Evolutionary conservation across 2,888 invertebrate genomes (phyloP).

Genomic region (Mayetiola destructor): DNA sequence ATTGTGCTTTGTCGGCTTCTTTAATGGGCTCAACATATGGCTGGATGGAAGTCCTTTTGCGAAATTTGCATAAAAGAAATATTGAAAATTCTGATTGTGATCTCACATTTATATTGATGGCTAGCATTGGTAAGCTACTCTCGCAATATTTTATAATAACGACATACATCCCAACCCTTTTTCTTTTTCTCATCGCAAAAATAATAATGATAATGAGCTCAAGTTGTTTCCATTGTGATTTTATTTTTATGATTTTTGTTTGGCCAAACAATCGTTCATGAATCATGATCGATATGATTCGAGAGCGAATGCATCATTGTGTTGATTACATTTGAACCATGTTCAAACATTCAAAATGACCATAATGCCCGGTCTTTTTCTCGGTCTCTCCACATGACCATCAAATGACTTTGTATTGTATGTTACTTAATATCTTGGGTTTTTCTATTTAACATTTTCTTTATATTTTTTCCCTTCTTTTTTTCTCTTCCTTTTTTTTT

Average conservation of each 20-base stretch:
- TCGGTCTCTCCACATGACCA: neutral
- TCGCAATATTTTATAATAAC: too few relatives aligned
- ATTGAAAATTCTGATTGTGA: too few relatives aligned
- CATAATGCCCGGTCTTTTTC: constrained; percentile 3
- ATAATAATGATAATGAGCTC: neutral
- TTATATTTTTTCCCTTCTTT: neutral
- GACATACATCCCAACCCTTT: too few relatives aligned
- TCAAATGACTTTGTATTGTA: neutral
- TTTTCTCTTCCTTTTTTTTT: neutral
- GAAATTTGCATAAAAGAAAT: too few relatives aligned
- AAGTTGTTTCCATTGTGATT: neutral
- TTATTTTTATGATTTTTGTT: neutral
- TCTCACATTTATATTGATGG: too few relatives aligned
- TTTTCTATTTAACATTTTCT: neutral
- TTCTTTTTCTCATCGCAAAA: neutral
- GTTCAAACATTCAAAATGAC: constrained; percentile 1
- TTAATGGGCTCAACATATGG: too few relatives aligned
- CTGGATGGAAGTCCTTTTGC: too few relatives aligned
- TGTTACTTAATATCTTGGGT: neutral
- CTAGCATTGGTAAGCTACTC: too few relatives aligned
- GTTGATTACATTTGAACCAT: too few relatives aligned
- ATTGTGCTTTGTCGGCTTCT: too few relatives aligned
- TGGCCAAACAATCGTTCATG: neutral
- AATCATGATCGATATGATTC: too few relatives aligned
- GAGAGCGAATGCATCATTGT: too few relatives aligned